Conservation (phyloP, 2,797 vertebrate species). For the Holocentrus rufus region DNA sequence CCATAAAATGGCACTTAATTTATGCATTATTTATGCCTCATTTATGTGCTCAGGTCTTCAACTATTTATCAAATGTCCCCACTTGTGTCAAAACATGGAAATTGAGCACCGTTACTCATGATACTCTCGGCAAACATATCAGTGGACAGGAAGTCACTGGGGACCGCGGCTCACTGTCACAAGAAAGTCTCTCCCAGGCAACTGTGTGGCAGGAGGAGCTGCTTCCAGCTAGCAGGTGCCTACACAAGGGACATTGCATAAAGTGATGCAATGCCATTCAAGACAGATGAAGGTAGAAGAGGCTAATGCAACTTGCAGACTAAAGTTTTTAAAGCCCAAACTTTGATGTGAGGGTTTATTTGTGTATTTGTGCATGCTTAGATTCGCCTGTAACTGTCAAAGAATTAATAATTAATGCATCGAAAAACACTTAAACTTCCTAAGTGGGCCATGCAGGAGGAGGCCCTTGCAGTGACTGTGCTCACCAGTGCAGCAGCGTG, state of each 20-base stretch:
- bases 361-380: background rate
- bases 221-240: constrained; percentile 33
- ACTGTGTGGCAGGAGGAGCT: constrained; percentile 34
- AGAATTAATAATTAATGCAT: constrained; percentile 43
- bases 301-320: constrained; percentile 24
- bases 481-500: constrained; percentile 41
- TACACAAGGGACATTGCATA: constrained; percentile 33
- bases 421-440: constrained; percentile 40
- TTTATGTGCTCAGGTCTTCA: constrained; percentile 76
- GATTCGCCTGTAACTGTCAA: background rate
- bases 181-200: constrained; percentile 47
- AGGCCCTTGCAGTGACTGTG: constrained; percentile 33
- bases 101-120: constrained; percentile 73
- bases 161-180: constrained; percentile 67
- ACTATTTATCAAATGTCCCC: constrained; percentile 79
- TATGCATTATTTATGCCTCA: constrained; percentile 83
- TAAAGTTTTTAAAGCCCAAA: constrained; percentile 8
- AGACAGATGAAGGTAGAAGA: constrained; percentile 28
- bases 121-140: constrained; percentile 71
- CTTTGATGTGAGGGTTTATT: constrained; percentile 6
- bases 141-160: constrained; percentile 70
- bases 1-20: constrained; percentile 82
- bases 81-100: constrained; percentile 79
- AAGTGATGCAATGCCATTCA: constrained; percentile 58
- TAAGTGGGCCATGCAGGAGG: constrained; percentile 35